Evolutionary conservation across 2,888 invertebrate genomes (phyloP), one percentile per base, ranked within the genome.

Genomic region (Schizaphis graminum): DNA sequence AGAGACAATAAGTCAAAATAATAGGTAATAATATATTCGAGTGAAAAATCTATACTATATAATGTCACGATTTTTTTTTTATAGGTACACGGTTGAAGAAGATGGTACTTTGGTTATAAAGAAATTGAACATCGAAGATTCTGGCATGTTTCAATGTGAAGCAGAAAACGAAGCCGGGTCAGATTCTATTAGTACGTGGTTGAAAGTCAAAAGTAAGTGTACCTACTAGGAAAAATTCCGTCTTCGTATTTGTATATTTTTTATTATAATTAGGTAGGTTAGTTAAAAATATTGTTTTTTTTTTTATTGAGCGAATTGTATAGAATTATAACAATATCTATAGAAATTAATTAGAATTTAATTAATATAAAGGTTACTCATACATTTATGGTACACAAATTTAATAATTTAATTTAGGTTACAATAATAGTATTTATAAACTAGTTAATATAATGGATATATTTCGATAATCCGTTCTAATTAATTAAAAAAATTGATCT

Each of bases 61-160:
- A 77, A 67, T 49, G 53, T 35, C 35, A 35, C 8, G 28, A 28
- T n/a, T n/a, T 16, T 90, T 94, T 94, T 94, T 90, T 94, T 96
- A 96, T 95, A 97, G 98, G 95, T 98, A 98, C 96, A 96, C 97
- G n/a, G 96, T 98, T 94, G 97, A 97, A 95, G 97, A 98, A 95
- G 98, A 98, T 96, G 98, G 98, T 94, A 98, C 98, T 0, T 96
- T 99, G 95, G 96, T 97, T 44, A 98, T 99, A 94, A 97, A 97
- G 95, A 97, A 97, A 95, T 96, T 99, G 87, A 97, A 97, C 95
- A 97, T 98, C 96, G 97, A 97, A 95, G 99, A 99, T 96, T 98
- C 98, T 95, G 99, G 99, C 90, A 98, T 99, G 97, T 99, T 98
- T 96, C 99, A 99, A 96, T 99, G 99, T 96, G 97, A 99, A 95